Percentiles rank a stretch among this genome's conserved stretches.
Conservation (phyloP, 1,140 invertebrate species). For the Phymorhynchus buccinoides region DNA sequence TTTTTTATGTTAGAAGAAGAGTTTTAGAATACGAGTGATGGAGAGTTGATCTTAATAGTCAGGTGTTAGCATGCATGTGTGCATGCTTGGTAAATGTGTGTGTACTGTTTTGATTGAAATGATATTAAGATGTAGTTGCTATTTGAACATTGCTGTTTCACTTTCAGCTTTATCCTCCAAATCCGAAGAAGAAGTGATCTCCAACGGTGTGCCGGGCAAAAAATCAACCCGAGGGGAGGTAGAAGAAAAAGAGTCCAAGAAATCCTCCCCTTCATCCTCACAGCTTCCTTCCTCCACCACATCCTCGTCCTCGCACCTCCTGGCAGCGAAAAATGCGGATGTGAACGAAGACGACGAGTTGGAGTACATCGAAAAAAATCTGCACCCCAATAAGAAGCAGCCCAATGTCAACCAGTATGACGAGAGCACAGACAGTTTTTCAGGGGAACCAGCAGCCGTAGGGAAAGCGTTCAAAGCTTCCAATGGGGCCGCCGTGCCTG, state of each 20-base stretch:
- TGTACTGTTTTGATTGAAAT: no score
- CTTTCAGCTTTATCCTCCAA: conserved; percentile 68
- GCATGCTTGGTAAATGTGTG: neutral
- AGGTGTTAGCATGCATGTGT: neutral
- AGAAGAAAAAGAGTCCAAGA: conserved; percentile 59
- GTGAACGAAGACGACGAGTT: conserved; percentile 66
- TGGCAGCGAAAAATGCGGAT: conserved; percentile 56
- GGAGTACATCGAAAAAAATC: conserved; percentile 69
- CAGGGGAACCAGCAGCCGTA: conserved; percentile 64
- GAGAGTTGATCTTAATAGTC: neutral
- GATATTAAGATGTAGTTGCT: no score
- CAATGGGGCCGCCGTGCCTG: conserved; percentile 44
- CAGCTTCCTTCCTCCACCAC: neutral
- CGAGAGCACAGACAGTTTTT: conserved; percentile 67
- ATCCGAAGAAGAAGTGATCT: conserved; percentile 72
- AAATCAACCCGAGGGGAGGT: conserved; percentile 55
- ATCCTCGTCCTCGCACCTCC: neutral
- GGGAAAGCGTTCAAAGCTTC: conserved; percentile 65
- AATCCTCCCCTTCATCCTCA: neutral
- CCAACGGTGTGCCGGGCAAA: conserved; percentile 67
- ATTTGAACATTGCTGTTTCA: no score
- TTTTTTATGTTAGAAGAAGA: no score
- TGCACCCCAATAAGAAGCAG: conserved; percentile 62
- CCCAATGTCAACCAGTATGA: conserved; percentile 69
- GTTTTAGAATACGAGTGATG: no score